Evolutionary conservation across 1,140 invertebrate genomes (phyloP).

Genomic region (Littorina saxatilis): DNA sequence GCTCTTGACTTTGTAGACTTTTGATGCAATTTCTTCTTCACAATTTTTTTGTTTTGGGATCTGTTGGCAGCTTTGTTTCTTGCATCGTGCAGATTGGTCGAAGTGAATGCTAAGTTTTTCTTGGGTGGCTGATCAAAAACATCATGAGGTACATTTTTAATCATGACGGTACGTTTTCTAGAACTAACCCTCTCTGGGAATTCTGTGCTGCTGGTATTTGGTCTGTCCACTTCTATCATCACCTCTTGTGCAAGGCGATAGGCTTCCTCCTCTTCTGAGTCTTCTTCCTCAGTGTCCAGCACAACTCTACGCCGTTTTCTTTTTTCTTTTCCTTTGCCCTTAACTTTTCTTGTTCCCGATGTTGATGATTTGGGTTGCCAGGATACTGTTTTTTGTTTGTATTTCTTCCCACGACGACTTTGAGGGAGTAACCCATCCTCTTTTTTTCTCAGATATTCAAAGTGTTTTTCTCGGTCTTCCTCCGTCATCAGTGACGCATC

Average conservation of each 20-base stretch:
- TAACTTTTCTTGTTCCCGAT: no score
- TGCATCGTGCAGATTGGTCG: no score
- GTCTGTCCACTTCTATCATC: neutral
- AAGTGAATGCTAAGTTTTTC: no score
- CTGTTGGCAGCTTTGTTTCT: neutral
- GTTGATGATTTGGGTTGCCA: no score
- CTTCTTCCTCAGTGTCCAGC: neutral
- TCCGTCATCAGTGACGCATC: slow-evolving; percentile 12
- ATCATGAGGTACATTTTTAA: neutral
- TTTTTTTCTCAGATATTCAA: slow-evolving; percentile 17
- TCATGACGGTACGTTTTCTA: neutral
- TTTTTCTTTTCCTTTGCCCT: neutral
- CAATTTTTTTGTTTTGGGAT: neutral
- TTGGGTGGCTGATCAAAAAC: neutral
- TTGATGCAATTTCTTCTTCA: neutral
- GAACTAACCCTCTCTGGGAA: neutral
- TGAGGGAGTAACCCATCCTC: neutral
- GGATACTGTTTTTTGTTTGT: neutral
- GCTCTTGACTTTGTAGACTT: no score
- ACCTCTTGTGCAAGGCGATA: neutral
- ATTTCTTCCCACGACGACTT: neutral
- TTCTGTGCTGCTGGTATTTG: no score
- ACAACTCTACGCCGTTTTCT: neutral
- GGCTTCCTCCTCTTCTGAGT: slow-evolving; percentile 7
- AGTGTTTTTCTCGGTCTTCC: slow-evolving; percentile 19